Evolutionary conservation across 2,888 invertebrate genomes (phyloP), one percentile per base, ranked within the genome.

Genomic region (Diachrysia chrysitis): DNA sequence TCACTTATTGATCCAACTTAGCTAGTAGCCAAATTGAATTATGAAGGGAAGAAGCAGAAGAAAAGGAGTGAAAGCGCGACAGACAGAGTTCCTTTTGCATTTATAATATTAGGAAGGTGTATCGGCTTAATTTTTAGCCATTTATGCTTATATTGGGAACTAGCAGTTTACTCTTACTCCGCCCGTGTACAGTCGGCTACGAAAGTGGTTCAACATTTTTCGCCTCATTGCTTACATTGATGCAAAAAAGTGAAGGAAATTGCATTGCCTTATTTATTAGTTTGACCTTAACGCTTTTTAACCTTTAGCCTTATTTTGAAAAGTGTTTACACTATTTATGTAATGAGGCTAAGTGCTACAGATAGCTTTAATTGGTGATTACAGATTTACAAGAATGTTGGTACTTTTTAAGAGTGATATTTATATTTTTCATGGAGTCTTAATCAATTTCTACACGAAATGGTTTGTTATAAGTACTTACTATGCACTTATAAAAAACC

Each of bases 121-220:
- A n/a, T n/a, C n/a, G n/a, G n/a, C n/a, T n/a, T n/a, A n/a, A n/a
- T n/a, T n/a, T 25, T 25, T 25, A 6, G 25, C 2, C 6, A 25
- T 25, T 25, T n/a, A n/a, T n/a, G n/a, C 25, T 25, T 25, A 25
- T 25, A 6, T 25, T 25, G 2, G 2, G 6, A 12, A 35, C 7
- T 6, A 35, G 35, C 7, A 35, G 35, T 35, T 35, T 12, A 35
- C 1, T 6, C 12, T 35, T 25, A 37, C 37, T 37, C 4, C 9
- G 12, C 2, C 42, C 16, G 5, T n/a, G n/a, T n/a, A 6, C 4
- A 42, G 42, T n/a, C 42, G 42, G 4, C 42, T 4, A 57, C 59
- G 46, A 75, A 75, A 69, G 59, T 63, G 42, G 42, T 42, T 42
- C 42, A 42, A 42, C 42, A n/a, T 42, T 42, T n/a, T 42, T 16